Evolutionary conservation across 2,888 invertebrate genomes (phyloP).

Genomic region (Zele albiditarsus): DNA sequence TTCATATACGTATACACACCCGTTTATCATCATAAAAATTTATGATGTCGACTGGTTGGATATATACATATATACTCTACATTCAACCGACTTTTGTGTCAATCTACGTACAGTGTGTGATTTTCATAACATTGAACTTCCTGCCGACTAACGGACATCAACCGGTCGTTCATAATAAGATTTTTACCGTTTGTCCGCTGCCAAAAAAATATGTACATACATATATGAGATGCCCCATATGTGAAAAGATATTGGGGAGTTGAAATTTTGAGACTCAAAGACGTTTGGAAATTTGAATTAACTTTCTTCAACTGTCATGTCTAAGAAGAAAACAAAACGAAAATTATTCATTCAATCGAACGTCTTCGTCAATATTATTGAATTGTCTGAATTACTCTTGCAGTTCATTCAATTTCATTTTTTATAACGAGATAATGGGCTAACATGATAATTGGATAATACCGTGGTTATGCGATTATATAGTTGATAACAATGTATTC

Average conservation of each 20-base stretch:
- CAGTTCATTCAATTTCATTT: neutral
- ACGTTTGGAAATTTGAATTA: too few species aligned
- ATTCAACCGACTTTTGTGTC: slow-evolving; percentile 50
- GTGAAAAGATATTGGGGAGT: neutral
- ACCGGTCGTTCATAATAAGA: slow-evolving; percentile 50
- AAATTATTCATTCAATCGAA: too few species aligned
- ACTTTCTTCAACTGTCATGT: too few species aligned
- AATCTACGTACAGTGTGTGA: slow-evolving; percentile 55
- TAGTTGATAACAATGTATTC: neutral
- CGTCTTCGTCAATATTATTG: too few species aligned
- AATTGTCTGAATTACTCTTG: neutral
- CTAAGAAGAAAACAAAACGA: too few species aligned
- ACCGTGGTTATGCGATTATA: neutral
- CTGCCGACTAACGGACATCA: slow-evolving; percentile 70
- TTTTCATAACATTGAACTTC: slow-evolving; percentile 70
- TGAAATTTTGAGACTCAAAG: neutral
- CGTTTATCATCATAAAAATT: slow-evolving; percentile 56
- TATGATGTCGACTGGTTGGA: slow-evolving; percentile 56
- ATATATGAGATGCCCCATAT: neutral
- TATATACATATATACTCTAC: neutral
- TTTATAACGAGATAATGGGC: neutral
- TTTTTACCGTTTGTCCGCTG: slow-evolving; percentile 32
- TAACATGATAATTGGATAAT: neutral
- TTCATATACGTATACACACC: slow-evolving; percentile 54
- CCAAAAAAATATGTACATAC: neutral